These are phyloP conservation scores for Sminthurides aquaticus DNA, from an alignment of 2,888 invertebrate genomes.

Conservation along the genomic window DNA sequence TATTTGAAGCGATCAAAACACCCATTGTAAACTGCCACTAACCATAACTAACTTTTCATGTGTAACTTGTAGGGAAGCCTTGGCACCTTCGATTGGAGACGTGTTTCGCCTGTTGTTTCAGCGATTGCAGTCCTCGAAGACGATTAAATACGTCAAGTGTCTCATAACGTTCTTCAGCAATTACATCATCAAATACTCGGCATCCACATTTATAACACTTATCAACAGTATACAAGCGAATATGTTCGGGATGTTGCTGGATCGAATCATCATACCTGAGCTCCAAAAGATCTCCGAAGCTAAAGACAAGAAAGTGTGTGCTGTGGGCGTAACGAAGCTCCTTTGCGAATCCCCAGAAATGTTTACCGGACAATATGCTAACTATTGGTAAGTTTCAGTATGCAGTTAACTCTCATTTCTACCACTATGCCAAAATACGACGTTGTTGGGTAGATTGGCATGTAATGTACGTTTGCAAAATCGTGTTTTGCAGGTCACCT, in stretches of 20 bases:
- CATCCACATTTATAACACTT: slow-evolving; percentile 63
- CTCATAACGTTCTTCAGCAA: slow-evolving; percentile 85
- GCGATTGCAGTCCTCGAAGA: slow-evolving; percentile 83
- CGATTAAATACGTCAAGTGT: slow-evolving; percentile 85
- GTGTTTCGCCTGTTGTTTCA: slow-evolving; percentile 88
- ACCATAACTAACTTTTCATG: too few species aligned
- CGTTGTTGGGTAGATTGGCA: too few species aligned
- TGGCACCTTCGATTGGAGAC: slow-evolving; percentile 73
- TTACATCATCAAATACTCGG: slow-evolving; percentile 73
- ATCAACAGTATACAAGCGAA: slow-evolving; percentile 78
- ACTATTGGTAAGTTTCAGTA: slow-evolving; percentile 54
- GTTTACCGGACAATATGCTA: slow-evolving; percentile 58
- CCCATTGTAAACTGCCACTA: not conserved
- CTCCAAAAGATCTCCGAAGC: slow-evolving; percentile 75
- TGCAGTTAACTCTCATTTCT: slow-evolving; percentile 40
- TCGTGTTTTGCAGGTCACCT: slow-evolving; percentile 47
- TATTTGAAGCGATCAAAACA: not conserved
- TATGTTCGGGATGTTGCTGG: slow-evolving; percentile 93
- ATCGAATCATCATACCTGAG: slow-evolving; percentile 77
- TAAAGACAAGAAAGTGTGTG: slow-evolving; percentile 80
- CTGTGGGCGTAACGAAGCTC: slow-evolving; percentile 78
- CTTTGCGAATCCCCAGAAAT: slow-evolving; percentile 68
- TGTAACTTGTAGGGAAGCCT: slow-evolving; percentile 54
- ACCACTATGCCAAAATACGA: too few species aligned
- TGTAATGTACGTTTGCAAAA: too few species aligned